These are phyloP conservation scores for Ammodytes marinus DNA, from an alignment of 2,113 vertebrate species.

Conservation along the genomic window DNA sequence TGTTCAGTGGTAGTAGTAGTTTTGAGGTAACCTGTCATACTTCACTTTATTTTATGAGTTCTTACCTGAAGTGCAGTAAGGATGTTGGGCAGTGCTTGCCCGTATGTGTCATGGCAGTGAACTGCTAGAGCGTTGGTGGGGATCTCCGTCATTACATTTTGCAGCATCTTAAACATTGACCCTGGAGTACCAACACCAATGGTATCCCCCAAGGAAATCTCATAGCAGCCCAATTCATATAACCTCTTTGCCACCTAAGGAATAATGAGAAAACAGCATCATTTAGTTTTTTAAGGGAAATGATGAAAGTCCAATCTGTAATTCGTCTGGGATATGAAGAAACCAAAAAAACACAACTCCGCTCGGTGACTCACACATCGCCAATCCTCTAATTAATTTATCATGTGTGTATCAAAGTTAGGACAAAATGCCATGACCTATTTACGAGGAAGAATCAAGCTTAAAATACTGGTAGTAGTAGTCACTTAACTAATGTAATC, in stretches of 20 bases:
- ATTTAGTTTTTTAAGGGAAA: no score
- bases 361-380: no score
- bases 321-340: no score
- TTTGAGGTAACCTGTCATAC: not conserved
- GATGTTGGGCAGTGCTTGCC: slow-evolving; percentile 95
- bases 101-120: slow-evolving; percentile 96
- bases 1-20: not conserved
- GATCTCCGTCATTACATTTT: slow-evolving; percentile 91
- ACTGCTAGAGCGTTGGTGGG: slow-evolving; percentile 89
- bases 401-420: no score
- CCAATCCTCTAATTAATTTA: no score
- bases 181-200: slow-evolving; percentile 93
- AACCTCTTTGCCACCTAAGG: slow-evolving; percentile 91
- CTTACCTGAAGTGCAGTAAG: slow-evolving; percentile 95
- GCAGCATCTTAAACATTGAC: slow-evolving; percentile 92
- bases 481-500: not conserved
- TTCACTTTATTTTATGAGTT: not conserved
- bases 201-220: slow-evolving; percentile 95
- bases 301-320: no score
- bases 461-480: no score
- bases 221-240: slow-evolving; percentile 94
- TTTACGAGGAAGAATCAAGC: no score
- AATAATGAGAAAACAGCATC: not conserved
- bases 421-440: no score
- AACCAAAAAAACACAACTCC: no score